Percentiles rank a stretch among this genome's conserved stretches.
Evolutionary conservation across 1,140 invertebrate genomes (phyloP).

Genomic region (Macrostomum lignano): DNA sequence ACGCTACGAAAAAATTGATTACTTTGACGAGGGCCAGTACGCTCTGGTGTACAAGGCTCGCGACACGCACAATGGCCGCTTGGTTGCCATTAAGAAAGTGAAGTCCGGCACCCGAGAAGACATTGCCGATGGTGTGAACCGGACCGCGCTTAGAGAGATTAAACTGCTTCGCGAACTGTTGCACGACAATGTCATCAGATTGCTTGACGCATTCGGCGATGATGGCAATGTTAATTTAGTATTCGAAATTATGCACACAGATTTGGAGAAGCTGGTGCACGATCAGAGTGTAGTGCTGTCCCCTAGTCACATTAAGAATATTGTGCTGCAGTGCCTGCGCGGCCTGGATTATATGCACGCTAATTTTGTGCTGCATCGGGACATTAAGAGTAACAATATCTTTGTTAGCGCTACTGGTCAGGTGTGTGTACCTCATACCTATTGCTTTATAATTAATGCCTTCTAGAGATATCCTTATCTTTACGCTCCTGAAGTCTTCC

Average conservation of each 20-base stretch:
- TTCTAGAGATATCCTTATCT: no score
- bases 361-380: slow-evolving; percentile 81
- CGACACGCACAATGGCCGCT: slow-evolving; percentile 1
- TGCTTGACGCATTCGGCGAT: slow-evolving; percentile 76
- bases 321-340: slow-evolving; percentile 67
- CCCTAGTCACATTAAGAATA: slow-evolving; percentile 61
- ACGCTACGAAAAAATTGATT: slow-evolving; percentile 1
- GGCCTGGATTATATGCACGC: slow-evolving; percentile 78
- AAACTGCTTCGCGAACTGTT: slow-evolving; percentile 80
- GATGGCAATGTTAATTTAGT: slow-evolving; percentile 93
- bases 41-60: slow-evolving; percentile 4
- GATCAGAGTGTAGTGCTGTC: not conserved
- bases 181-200: slow-evolving; percentile 72
- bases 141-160: slow-evolving; percentile 86
- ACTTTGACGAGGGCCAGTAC: slow-evolving; percentile 5
- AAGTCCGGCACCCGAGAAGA: slow-evolving; percentile 76
- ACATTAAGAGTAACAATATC: no score
- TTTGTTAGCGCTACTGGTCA: no score
- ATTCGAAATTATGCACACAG: slow-evolving; percentile 98
- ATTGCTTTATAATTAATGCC: no score
- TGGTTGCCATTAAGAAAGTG: slow-evolving; percentile 5
- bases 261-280: slow-evolving; percentile 40
- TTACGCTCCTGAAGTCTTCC: no score
- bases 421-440: no score
- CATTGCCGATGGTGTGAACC: slow-evolving; percentile 82